phyloP scores from a whole-genome alignment of 2,797 vertebrate species.

The Anguilla anguilla region DNA sequence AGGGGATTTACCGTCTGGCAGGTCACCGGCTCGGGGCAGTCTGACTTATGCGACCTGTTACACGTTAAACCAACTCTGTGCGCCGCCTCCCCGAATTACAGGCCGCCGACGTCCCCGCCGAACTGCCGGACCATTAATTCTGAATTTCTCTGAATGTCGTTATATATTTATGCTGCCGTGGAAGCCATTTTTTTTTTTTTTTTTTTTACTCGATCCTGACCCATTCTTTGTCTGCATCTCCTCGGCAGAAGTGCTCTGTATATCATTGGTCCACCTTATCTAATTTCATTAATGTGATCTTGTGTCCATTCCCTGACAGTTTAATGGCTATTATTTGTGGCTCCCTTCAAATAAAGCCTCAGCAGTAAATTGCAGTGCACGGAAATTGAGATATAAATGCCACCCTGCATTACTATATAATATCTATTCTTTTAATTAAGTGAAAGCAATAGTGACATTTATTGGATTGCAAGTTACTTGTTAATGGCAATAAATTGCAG shows the following conservation, averaged over 20 bases:
- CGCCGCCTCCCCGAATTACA: constrained; percentile 21
- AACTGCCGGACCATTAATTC: neutral
- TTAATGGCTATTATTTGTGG: constrained; percentile 99
- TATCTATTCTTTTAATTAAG: constrained; percentile 99
- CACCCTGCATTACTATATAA: constrained; percentile 92
- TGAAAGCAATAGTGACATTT: constrained; percentile 97
- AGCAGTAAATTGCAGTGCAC: constrained; percentile 89
- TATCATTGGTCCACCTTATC: constrained; percentile 85
- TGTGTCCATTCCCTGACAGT: constrained; percentile 90
- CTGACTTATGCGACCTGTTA: constrained; percentile 25
- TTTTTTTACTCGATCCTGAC: constrained; percentile 13
- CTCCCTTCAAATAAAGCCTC: constrained; percentile 92
- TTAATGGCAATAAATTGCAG: constrained; percentile 89
- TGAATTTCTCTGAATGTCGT: constrained; percentile 27
- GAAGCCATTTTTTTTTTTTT: constrained; percentile 4
- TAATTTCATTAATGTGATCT: constrained; percentile 98
- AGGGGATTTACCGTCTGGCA: constrained; percentile 24
- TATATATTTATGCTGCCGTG: constrained; percentile 25
- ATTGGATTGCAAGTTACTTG: constrained; percentile 95
- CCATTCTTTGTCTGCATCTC: constrained; percentile 48
- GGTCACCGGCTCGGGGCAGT: constrained; percentile 20
- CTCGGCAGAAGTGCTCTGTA: constrained; percentile 71
- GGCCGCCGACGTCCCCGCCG: constrained; percentile 20
- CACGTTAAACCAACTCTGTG: constrained; percentile 16
- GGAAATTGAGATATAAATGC: constrained; percentile 98